Conservation (phyloP, 2,113 vertebrate species). For the Copsychus sechellarum region DNA sequence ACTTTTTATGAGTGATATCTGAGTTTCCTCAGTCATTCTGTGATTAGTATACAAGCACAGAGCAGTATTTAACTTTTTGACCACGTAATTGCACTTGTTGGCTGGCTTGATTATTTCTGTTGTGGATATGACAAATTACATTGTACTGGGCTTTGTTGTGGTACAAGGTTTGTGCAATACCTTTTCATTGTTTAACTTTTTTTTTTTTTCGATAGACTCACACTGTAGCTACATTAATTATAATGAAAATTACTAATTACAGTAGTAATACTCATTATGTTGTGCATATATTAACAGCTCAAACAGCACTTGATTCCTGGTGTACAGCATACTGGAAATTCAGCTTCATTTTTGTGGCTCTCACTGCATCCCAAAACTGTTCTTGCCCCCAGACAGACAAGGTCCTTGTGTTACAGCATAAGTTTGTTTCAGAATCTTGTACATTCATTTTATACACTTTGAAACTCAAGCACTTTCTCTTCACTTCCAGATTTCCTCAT, state of each 20-base stretch:
- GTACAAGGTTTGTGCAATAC: not conserved
- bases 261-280: not conserved
- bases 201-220: not conserved
- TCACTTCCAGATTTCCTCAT: not conserved
- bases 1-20: not conserved
- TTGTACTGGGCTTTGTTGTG: not conserved
- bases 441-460: not conserved
- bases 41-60: not conserved
- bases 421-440: not conserved
- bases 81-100: not conserved
- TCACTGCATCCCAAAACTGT: not conserved
- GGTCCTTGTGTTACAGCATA: not conserved
- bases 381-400: not conserved
- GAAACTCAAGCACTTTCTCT: not conserved
- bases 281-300: not conserved
- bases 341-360: not conserved
- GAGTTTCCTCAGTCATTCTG: not conserved
- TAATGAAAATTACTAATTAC: slow-evolving; percentile 1
- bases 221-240: not conserved
- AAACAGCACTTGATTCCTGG: not conserved
- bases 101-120: not conserved
- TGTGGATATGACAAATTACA: not conserved
- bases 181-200: not conserved
- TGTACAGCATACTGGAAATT: not conserved
- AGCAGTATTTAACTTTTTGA: not conserved